Evolutionary conservation across 2,888 invertebrate genomes (phyloP).

Genomic region (Macrosoma leucophasiata): DNA sequence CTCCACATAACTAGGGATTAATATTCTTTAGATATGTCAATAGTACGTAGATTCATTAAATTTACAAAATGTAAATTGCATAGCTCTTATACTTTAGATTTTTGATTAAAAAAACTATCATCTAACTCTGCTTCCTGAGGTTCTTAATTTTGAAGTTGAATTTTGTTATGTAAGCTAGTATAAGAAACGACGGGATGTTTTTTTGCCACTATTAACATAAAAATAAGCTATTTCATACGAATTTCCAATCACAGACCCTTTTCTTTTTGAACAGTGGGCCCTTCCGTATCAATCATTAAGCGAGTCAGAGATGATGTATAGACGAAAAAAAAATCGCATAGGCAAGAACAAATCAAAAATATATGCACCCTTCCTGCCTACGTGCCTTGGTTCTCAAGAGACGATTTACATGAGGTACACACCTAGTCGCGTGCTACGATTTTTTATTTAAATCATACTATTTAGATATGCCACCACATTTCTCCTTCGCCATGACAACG

Average conservation of each 20-base stretch:
- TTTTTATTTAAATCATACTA: constrained; percentile 73
- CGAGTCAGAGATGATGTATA: constrained; percentile 43
- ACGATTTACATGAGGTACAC: constrained; percentile 59
- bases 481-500: constrained; percentile 39
- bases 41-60: too few relatives aligned
- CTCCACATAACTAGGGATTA: too few relatives aligned
- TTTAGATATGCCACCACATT: constrained; percentile 66
- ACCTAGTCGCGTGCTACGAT: constrained; percentile 66
- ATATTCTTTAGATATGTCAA: too few relatives aligned
- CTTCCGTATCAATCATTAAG: too few relatives aligned
- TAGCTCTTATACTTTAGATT: too few relatives aligned
- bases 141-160: too few relatives aligned
- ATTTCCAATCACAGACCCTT: constrained; percentile 15
- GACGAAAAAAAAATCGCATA: constrained; percentile 60
- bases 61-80: too few relatives aligned
- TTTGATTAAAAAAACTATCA: too few relatives aligned
- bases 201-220: constrained; percentile 6
- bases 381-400: constrained; percentile 62
- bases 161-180: too few relatives aligned
- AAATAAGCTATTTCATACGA: constrained; percentile 13
- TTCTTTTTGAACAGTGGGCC: too few relatives aligned
- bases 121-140: too few relatives aligned
- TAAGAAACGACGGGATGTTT: too few relatives aligned
- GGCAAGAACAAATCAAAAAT: constrained; percentile 73
- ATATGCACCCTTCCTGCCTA: constrained; percentile 71